These are phyloP conservation scores for Haliclona indistincta DNA, from an alignment of 37 sponge, comb jelly and placozoan species.

Conservation along the genomic window DNA sequence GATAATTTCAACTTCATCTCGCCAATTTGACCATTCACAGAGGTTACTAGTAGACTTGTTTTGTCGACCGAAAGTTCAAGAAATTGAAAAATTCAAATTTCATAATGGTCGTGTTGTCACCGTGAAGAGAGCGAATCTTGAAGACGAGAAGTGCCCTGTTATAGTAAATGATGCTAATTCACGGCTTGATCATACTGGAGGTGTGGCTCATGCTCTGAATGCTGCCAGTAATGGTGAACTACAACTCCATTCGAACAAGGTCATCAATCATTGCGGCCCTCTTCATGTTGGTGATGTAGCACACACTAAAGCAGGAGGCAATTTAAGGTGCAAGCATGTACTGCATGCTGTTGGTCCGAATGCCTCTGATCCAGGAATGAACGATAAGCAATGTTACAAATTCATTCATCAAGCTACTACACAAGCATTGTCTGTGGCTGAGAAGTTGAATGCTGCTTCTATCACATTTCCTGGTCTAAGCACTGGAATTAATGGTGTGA, in stretches of 20 bases:
- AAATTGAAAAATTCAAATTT: not conserved
- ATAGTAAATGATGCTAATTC: slow-evolving; percentile 82
- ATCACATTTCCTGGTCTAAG: slow-evolving; percentile 73
- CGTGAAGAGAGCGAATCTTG: slow-evolving; percentile 54
- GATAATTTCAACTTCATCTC: slow-evolving; percentile 30
- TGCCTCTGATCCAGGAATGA: not conserved
- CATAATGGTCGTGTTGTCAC: slow-evolving; percentile 45
- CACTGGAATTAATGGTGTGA: slow-evolving; percentile 69
- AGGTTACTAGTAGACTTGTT: slow-evolving; percentile 6
- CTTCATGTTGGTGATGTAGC: slow-evolving; percentile 51
- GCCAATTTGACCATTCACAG: slow-evolving; percentile 47
- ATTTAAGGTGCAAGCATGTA: slow-evolving; percentile 42
- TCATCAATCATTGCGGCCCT: slow-evolving; percentile 1
- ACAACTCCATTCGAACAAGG: slow-evolving; percentile 21
- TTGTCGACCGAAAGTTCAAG: not conserved
- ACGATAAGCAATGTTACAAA: slow-evolving; percentile 6
- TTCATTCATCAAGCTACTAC: slow-evolving; percentile 28
- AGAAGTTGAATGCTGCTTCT: slow-evolving; percentile 28
- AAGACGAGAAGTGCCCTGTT: slow-evolving; percentile 44
- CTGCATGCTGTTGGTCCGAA: slow-evolving; percentile 77
- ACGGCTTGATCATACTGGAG: slow-evolving; percentile 46
- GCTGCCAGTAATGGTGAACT: slow-evolving; percentile 47
- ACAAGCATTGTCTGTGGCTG: slow-evolving; percentile 20
- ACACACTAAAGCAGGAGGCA: slow-evolving; percentile 56
- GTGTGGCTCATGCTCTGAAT: slow-evolving; percentile 68